Percentiles rank a stretch among this genome's conserved stretches.
Conservation (phyloP, 2,113 vertebrate genomes). For the Erpornis zantholeuca region DNA sequence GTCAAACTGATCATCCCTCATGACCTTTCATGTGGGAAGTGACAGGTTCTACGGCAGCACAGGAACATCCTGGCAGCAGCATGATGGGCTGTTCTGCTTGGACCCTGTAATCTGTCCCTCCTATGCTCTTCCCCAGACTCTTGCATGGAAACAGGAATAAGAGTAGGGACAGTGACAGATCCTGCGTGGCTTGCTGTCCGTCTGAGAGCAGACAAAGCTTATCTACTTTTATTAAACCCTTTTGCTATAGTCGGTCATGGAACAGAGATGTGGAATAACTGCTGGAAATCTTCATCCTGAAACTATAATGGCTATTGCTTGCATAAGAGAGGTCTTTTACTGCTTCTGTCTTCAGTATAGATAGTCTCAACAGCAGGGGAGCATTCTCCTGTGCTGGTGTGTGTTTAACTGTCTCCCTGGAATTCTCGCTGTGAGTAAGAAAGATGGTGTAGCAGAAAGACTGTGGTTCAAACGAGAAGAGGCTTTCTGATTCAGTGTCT, state of each 20-base stretch:
- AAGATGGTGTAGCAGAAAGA: neutral
- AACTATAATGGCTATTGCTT: neutral
- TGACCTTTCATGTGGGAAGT: accelerated
- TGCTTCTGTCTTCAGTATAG: neutral
- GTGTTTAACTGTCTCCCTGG: neutral
- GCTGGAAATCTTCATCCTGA: neutral
- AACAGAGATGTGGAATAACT: neutral
- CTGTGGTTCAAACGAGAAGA: neutral
- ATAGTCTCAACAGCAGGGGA: neutral
- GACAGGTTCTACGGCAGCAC: accelerated
- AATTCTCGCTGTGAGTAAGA: neutral
- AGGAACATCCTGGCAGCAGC: accelerated
- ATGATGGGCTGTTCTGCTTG: neutral
- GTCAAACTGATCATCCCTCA: accelerated
- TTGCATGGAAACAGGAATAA: neutral
- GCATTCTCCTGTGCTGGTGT: neutral
- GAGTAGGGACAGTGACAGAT: neutral
- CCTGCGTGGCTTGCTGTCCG: accelerated
- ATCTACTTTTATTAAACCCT: neutral
- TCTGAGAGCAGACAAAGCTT: neutral
- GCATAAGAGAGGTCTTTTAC: neutral
- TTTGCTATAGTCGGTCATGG: neutral
- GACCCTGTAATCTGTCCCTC: neutral
- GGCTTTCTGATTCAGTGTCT: neutral
- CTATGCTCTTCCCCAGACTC: neutral